Evolutionary conservation across 2,888 invertebrate species (phyloP).

Genomic region (Agonopterix arenella): DNA sequence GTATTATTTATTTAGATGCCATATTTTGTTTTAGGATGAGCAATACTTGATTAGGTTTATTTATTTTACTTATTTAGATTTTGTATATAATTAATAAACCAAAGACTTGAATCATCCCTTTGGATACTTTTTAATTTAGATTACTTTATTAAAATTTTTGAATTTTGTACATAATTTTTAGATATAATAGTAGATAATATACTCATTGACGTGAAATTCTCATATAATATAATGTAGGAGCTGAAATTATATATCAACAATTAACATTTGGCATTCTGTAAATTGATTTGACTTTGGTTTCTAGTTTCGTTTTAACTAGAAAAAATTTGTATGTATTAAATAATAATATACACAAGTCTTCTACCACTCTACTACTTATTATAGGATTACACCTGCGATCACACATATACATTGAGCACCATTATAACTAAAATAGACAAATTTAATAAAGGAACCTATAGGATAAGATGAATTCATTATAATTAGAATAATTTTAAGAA

Average conservation of each 20-base stretch:
- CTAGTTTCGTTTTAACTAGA: not conserved
- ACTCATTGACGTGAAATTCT: constrained; percentile 46
- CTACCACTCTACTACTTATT: too few species aligned
- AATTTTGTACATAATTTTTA: constrained; percentile 38
- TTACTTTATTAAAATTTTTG: constrained; percentile 22
- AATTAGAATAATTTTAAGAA: not conserved
- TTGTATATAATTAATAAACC: constrained; percentile 65
- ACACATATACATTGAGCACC: too few species aligned
- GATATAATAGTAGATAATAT: constrained; percentile 27
- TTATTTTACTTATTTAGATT: constrained; percentile 36
- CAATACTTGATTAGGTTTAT: constrained; percentile 55
- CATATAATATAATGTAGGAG: constrained; percentile 30
- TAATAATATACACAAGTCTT: not conserved
- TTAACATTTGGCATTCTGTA: constrained; percentile 50
- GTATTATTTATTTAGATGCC: constrained; percentile 76
- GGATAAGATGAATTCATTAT: not conserved
- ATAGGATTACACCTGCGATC: too few species aligned
- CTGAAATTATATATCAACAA: constrained; percentile 33
- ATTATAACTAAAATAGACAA: too few species aligned
- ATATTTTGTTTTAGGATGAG: constrained; percentile 58
- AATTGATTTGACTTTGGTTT: constrained; percentile 6
- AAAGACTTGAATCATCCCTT: constrained; percentile 62
- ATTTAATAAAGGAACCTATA: not conserved
- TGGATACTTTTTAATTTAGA: constrained; percentile 42
- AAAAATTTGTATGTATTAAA: not conserved